Base-by-base conservation (phyloP, 2,797 vertebrate species). In the Pygocentrus nattereri region DNA sequence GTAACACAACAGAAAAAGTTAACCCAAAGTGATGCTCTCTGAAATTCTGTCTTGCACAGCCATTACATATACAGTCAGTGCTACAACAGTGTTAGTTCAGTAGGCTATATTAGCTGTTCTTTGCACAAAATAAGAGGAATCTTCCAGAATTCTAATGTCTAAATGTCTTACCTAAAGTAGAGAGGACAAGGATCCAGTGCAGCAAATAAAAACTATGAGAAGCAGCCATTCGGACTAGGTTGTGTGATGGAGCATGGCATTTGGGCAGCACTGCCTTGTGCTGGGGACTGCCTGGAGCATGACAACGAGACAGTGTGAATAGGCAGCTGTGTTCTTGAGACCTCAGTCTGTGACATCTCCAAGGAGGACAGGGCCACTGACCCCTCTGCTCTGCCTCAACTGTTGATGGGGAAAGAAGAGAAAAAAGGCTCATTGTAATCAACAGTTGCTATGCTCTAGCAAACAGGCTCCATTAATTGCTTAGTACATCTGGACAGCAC, bases 111-210 rank as follows among this genome's bases (percentile, higher is more conserved):
- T 31, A 31, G 27, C 27, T 4, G 18, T 67, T 19, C 11, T 67
- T 41, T 67, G 67, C 19, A 3, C 64, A 38, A 38, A 67, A 67
- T 38, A 18, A 10, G 19, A 52, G 31, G 11, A 65, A 41, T 18
- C 47, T 2, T 65, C 19, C 47, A 58, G 1, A 69, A 11, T 34
- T 78, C 27, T n/a, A n/a, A n/a, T n/a, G n/a, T n/a, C n/a, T 77
- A 21, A 13, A 23, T 70, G 54, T 81, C 90, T 94, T 87, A 90
- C 93, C 93, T 92, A 91, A 88, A 54, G 91, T 3, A 65, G 78
- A 25, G 41, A 86, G 19, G 74, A 89, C 65, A 85, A 88, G 30
- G 61, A 85, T 79, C 70, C 81, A 84, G 76, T 34, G 59, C n/a
- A 82, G 77, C 27, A 23, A 70, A 72, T 67, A 30, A 54, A 81